Percentiles rank a stretch among this genome's conserved stretches.
These are phyloP conservation scores for Tetramorium parvispinum DNA, from an alignment of 1,140 invertebrate species.

Conservation along the genomic window DNA sequence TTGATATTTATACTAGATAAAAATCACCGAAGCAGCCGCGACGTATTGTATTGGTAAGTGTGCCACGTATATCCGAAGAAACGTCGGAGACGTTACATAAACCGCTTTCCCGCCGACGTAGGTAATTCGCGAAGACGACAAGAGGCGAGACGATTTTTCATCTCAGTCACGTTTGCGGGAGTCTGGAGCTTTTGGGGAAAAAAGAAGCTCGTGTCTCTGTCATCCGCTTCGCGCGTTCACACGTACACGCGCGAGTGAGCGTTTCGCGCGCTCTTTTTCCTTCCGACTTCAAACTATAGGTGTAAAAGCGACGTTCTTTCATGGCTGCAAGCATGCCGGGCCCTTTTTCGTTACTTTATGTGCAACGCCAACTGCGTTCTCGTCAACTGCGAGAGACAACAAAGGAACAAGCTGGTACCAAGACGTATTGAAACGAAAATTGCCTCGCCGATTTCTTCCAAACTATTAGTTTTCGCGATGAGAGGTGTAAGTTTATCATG, in stretches of 20 bases:
- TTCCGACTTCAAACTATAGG: conserved; percentile 18
- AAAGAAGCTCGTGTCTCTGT: conserved; percentile 37
- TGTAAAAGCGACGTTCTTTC: conserved; percentile 45
- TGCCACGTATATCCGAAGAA: conserved; percentile 45
- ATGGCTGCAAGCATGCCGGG: background rate
- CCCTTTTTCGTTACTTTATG: conserved; percentile 23
- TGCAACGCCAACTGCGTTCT: conserved; percentile 8
- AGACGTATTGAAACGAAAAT: background rate
- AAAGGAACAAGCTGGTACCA: background rate
- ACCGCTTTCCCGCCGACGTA: conserved; percentile 62
- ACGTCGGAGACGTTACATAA: conserved; percentile 53
- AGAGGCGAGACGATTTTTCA: conserved; percentile 60
- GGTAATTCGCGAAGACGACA: conserved; percentile 63
- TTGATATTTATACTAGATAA: conserved; percentile 44
- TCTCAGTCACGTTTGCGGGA: conserved; percentile 64
- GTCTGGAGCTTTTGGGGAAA: conserved; percentile 53
- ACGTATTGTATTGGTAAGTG: conserved; percentile 51
- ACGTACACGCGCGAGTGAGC: background rate
- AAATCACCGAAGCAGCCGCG: conserved; percentile 9
- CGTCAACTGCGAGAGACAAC: conserved; percentile 40
- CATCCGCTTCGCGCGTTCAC: conserved; percentile 35
- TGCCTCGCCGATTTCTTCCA: no score
- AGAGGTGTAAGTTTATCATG: background rate
- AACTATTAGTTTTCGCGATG: background rate
- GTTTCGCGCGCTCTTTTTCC: background rate